Evolutionary conservation across 2,888 invertebrate genomes (phyloP).

Genomic region (Diplazon laetatorius): DNA sequence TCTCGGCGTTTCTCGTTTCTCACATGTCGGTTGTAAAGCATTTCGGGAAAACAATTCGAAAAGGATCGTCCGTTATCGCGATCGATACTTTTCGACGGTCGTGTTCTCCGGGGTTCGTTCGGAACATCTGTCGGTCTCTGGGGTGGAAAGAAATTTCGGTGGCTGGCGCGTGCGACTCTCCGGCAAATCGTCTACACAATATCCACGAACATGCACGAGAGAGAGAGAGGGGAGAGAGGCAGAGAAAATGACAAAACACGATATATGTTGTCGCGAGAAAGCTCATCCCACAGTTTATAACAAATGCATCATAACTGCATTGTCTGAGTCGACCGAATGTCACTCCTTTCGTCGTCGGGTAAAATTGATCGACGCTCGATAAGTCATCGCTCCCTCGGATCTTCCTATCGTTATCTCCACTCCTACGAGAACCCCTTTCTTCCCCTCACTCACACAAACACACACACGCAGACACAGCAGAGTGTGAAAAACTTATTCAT

Average conservation of each 20-base stretch:
- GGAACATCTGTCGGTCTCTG: constrained; percentile 80
- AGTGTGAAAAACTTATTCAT: constrained; percentile 58
- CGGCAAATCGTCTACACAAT: not conserved
- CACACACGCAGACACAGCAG: too few species aligned
- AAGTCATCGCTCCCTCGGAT: constrained; percentile 34
- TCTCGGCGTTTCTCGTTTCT: not conserved
- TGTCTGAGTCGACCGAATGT: constrained; percentile 47
- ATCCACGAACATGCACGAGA: not conserved
- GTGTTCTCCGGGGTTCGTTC: constrained; percentile 73
- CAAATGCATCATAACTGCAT: constrained; percentile 45
- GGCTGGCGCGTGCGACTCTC: constrained; percentile 72
- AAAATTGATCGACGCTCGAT: constrained; percentile 58
- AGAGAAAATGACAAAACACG: too few species aligned
- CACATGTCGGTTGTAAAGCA: constrained; percentile 17
- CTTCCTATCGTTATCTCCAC: constrained; percentile 15
- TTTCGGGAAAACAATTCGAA: constrained; percentile 40
- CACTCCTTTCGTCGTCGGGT: constrained; percentile 58
- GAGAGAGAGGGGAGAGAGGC: constrained; percentile 27
- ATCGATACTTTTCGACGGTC: constrained; percentile 76
- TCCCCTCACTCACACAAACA: too few species aligned
- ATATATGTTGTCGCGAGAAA: constrained; percentile 22
- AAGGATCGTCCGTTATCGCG: constrained; percentile 75
- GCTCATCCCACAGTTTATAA: too few species aligned
- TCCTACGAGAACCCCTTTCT: too few species aligned
- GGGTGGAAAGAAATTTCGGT: constrained; percentile 72